Percentiles rank a stretch among this genome's conserved stretches.
These are phyloP conservation scores for Callospermophilus lateralis DNA, from an alignment of 2,113 vertebrate species.

Conservation along the genomic window DNA sequence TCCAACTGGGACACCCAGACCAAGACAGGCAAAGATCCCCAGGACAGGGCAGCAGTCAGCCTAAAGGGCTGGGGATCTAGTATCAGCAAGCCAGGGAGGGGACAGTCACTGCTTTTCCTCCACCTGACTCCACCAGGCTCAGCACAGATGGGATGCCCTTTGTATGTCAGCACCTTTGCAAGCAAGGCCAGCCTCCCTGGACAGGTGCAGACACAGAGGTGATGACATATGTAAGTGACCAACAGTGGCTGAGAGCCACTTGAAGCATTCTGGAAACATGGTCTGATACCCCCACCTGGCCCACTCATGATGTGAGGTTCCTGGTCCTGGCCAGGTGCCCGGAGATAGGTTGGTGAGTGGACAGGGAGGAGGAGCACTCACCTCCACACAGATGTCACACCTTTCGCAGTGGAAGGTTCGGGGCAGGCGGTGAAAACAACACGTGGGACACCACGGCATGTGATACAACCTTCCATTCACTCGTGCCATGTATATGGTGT, in stretches of 20 bases:
- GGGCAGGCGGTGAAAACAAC: conserved; percentile 65
- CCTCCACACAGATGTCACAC: conserved; percentile 76
- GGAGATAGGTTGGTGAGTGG: fast-evolving
- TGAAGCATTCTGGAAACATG: neutral
- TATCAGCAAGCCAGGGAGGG: neutral
- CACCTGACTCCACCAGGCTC: neutral
- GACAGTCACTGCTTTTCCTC: neutral
- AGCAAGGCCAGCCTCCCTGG: neutral
- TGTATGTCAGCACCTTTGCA: neutral
- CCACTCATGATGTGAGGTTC: neutral
- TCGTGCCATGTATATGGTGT: conserved; percentile 7
- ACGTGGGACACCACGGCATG: conserved; percentile 59
- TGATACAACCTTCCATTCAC: conserved; percentile 54
- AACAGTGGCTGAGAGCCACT: neutral
- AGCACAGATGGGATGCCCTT: too few relatives aligned
- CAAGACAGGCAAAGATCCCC: neutral
- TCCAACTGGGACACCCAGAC: neutral
- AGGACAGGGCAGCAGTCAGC: neutral
- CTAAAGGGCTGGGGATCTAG: neutral
- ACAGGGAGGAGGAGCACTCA: neutral
- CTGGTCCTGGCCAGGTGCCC: neutral
- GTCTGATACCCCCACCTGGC: neutral
- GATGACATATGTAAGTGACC: neutral
- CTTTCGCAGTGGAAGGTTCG: conserved; percentile 40
- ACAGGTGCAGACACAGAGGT: neutral